A percentile compares a stretch with the other conserved stretches of the same genome.
These are phyloP conservation scores for Tribolium freemani DNA, from an alignment of 2,888 invertebrate species.

Conservation along the genomic window DNA sequence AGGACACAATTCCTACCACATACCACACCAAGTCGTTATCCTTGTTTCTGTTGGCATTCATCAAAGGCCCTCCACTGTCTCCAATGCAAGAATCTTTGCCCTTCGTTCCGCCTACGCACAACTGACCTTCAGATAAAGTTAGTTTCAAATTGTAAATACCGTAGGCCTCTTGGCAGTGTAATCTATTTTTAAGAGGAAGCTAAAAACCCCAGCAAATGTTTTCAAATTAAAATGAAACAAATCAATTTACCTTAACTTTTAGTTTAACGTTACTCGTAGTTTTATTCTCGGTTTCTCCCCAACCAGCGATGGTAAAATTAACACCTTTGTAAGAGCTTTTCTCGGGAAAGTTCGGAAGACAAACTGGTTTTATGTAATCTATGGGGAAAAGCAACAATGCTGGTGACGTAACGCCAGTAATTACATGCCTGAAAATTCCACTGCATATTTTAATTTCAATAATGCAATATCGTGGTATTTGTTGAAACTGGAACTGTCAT, in stretches of 20 bases:
- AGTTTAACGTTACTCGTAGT: conserved; percentile 68
- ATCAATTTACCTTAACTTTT: conserved; percentile 1
- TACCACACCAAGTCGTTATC: conserved; percentile 67
- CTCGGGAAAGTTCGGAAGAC: conserved; percentile 68
- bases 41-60: conserved; percentile 61
- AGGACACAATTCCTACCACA: conserved; percentile 74
- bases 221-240: not conserved
- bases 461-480: conserved; percentile 82
- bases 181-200: conserved; percentile 69
- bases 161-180: conserved; percentile 65
- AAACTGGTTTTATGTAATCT: conserved; percentile 66
- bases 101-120: conserved; percentile 74
- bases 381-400: not conserved
- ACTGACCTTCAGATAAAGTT: conserved; percentile 68
- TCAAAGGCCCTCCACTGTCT: conserved; percentile 77
- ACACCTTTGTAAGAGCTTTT: not conserved
- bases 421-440: conserved; percentile 70
- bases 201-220: conserved; percentile 33
- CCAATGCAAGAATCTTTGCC: conserved; percentile 74
- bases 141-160: conserved; percentile 56
- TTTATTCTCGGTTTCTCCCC: conserved; percentile 74
- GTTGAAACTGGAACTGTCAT: conserved; percentile 71
- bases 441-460: conserved; percentile 72
- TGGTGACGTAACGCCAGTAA: not conserved
- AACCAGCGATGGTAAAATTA: conserved; percentile 71